Conservation (phyloP, 2,113 vertebrate genomes). For the Notarius quadriscutis region DNA sequence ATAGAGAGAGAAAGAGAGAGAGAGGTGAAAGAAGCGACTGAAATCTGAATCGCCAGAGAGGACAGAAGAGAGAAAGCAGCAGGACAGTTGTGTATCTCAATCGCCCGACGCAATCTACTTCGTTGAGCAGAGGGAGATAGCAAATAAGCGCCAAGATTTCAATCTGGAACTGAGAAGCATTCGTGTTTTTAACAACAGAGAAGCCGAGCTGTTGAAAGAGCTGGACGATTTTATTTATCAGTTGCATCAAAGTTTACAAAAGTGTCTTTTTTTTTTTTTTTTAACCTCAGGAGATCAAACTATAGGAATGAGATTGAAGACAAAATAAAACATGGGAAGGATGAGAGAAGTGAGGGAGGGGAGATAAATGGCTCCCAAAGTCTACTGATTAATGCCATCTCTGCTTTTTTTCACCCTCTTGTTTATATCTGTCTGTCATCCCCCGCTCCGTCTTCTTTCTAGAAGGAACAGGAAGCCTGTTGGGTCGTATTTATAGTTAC, state of each 20-base stretch:
- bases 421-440: conserved; percentile 21
- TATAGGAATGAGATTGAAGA: conserved; percentile 33
- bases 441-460: conserved; percentile 7
- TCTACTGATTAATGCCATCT: conserved; percentile 59
- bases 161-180: conserved; percentile 60
- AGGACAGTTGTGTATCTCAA: conserved; percentile 63
- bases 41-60: background rate
- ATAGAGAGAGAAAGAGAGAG: conserved; percentile 52
- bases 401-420: conserved; percentile 54
- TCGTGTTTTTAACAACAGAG: background rate
- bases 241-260: conserved; percentile 65
- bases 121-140: conserved; percentile 62
- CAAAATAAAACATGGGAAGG: conserved; percentile 4
- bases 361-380: conserved; percentile 31
- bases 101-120: conserved; percentile 65
- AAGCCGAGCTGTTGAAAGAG: conserved; percentile 65
- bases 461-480: conserved; percentile 32
- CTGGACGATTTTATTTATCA: conserved; percentile 75
- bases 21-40: conserved; percentile 39
- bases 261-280: conserved; percentile 65
- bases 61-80: background rate
- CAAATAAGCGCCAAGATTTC: conserved; percentile 74
- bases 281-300: conserved; percentile 64
- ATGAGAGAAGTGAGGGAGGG: background rate
- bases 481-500: conserved; percentile 53